Evolutionary conservation across 2,113 vertebrate genomes (phyloP).

Genomic region (Antechinus stuartii): DNA sequence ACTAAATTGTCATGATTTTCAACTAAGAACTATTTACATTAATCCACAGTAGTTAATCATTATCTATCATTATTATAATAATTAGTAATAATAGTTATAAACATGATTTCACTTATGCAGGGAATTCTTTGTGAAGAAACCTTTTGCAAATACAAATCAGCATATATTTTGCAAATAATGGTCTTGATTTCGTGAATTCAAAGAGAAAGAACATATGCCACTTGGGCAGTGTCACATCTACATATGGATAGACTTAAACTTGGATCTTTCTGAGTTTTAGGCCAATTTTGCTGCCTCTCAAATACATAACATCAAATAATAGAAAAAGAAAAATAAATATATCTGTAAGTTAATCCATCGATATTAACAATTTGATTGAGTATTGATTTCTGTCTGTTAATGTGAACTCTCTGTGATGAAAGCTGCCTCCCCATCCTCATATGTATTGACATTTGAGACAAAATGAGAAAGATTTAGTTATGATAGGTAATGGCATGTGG

Average conservation of each 20-base stretch:
- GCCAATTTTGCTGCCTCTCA: background rate
- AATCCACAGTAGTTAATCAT: background rate
- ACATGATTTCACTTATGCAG: background rate
- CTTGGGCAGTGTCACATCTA: background rate
- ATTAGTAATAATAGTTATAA: background rate
- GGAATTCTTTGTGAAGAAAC: background rate
- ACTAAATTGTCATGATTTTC: background rate
- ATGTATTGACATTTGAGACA: background rate
- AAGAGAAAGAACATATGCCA: background rate
- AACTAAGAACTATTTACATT: background rate
- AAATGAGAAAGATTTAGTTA: background rate
- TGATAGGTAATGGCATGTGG: background rate
- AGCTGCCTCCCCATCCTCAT: background rate
- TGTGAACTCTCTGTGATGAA: background rate
- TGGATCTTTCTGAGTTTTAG: background rate
- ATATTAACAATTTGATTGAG: background rate
- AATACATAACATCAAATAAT: background rate
- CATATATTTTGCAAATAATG: background rate
- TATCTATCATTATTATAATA: background rate
- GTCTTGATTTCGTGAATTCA: background rate
- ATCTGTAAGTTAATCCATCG: background rate
- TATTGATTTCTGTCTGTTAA: background rate
- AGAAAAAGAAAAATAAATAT: background rate
- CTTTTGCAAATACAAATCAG: background rate
- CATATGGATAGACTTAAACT: background rate